Percentiles rank a stretch among this genome's conserved stretches.
These are phyloP conservation scores for Chloroceryle aenea DNA, from an alignment of 2,113 vertebrate genomes.

Conservation along the genomic window DNA sequence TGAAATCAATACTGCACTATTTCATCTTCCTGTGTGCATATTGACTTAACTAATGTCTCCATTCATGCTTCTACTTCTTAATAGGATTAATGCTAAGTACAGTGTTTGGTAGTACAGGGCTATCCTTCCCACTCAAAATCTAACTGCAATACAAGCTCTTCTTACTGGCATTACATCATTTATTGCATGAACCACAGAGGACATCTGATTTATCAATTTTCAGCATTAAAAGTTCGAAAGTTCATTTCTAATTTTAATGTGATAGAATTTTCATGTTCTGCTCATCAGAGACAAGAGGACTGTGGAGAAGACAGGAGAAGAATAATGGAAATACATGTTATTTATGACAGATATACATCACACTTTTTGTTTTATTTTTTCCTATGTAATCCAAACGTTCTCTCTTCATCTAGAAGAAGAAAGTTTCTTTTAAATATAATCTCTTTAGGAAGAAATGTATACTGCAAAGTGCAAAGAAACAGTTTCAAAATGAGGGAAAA, in stretches of 20 bases:
- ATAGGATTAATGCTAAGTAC: not conserved
- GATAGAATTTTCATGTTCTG: not conserved
- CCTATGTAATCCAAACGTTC: not conserved
- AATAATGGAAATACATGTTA: not conserved
- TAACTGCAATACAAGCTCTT: not conserved
- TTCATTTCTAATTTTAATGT: not conserved
- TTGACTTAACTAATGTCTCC: not conserved
- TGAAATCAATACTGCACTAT: not conserved
- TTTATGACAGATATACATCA: not conserved
- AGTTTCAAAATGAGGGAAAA: not conserved
- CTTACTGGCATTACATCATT: not conserved
- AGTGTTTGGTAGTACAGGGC: not conserved
- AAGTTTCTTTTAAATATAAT: constrained; percentile 3
- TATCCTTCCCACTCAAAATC: not conserved
- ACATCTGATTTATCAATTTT: constrained; percentile 3
- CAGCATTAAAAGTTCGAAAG: not conserved
- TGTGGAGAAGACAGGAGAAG: not conserved
- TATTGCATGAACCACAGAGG: not conserved
- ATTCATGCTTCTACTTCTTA: not conserved
- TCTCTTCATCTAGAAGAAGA: not conserved
- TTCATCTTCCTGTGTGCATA: not conserved
- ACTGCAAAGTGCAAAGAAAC: not conserved
- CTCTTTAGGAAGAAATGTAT: not conserved
- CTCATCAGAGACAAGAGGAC: not conserved
- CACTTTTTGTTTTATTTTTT: not conserved